Evolutionary conservation across 2,888 invertebrate species (phyloP), one percentile per base, ranked within the genome.

Genomic region (Caenorhabditis virilis): DNA sequence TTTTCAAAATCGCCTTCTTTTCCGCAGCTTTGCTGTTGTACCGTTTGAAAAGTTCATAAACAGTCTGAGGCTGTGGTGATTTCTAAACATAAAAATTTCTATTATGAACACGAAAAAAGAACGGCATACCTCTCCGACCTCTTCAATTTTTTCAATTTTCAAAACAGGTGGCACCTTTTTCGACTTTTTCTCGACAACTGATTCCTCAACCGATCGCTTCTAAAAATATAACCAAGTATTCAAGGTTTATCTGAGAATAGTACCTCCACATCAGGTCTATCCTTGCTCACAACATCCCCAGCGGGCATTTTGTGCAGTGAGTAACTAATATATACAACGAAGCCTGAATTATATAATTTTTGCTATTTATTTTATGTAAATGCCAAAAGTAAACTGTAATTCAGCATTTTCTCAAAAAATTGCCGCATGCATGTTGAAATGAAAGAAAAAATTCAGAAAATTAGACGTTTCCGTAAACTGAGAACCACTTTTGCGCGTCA

Each of bases 21-120:
- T 13, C 23, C 27, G 9, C 42, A 13, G 2, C n/a, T 27, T 45
- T 45, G 7, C 7, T 15, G 20, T 57, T 48, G 27, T 63, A 63
- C 22, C 53, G 51, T 18, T 58, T 63, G 58, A 57, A 63, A 0
- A 63, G 33, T 9, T 63, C 63, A 25, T 43, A 49, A 11, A 63
- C 54, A 6, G 53, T 27, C 1, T 33, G 39, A 16, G 63, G 49
- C 13, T 45, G 39, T 27, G 63, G 63, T 5, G 63, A 63, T 22
- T 54, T 63, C 58, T 63, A 35, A 49, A 62, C 47, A 4, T 20
- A 23, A 23, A 23, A 7, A 5, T 5, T 20, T 23, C 15, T 2
- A 20, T 38, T 2, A 38, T 18, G 3, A 20, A 23, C 22, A 42
- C 15, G 13, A 20, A 11, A 5, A 20, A 20, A 13, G 23, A 13